These are phyloP conservation scores for Abrostola triplasia DNA, from an alignment of 2,888 invertebrate genomes.

Conservation along the genomic window DNA sequence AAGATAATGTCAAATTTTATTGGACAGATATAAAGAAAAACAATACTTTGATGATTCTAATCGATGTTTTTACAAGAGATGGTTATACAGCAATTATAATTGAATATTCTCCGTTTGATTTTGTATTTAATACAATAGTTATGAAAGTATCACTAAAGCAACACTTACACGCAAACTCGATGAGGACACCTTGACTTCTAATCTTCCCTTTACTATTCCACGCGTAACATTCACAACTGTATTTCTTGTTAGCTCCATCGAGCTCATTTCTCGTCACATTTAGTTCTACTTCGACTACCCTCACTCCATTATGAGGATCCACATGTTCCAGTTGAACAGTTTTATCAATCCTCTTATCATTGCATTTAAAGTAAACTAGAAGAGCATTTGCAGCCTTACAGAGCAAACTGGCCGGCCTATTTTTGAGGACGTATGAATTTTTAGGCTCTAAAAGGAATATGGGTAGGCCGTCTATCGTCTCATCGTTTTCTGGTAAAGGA, in stretches of 20 bases:
- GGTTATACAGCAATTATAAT: neutral
- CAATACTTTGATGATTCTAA: neutral
- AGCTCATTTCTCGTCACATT: constrained; percentile 94
- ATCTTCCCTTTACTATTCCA: constrained; percentile 94
- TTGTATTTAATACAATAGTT: neutral
- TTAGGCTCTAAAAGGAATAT: constrained; percentile 96
- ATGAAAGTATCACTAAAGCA: neutral
- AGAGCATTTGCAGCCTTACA: constrained; percentile 97
- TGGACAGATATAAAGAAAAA: neutral
- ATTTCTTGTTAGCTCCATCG: constrained; percentile 94
- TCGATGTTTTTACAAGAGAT: neutral
- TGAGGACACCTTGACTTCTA: constrained; percentile 92
- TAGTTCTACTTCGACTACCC: constrained; percentile 92
- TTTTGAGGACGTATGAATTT: constrained; percentile 95
- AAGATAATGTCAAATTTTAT: too few relatives aligned
- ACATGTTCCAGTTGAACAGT: constrained; percentile 92
- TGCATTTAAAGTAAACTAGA: constrained; percentile 94
- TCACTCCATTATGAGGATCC: constrained; percentile 93
- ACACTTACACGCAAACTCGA: constrained; percentile 96
- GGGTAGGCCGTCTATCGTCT: constrained; percentile 92
- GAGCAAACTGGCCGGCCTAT: constrained; percentile 94
- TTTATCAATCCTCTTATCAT: constrained; percentile 88
- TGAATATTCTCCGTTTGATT: too few relatives aligned
- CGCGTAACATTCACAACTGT: constrained; percentile 95
- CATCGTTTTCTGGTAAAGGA: constrained; percentile 86